Evolutionary conservation across 2,113 vertebrate genomes (phyloP).

Genomic region (Odocoileus virginianus): DNA sequence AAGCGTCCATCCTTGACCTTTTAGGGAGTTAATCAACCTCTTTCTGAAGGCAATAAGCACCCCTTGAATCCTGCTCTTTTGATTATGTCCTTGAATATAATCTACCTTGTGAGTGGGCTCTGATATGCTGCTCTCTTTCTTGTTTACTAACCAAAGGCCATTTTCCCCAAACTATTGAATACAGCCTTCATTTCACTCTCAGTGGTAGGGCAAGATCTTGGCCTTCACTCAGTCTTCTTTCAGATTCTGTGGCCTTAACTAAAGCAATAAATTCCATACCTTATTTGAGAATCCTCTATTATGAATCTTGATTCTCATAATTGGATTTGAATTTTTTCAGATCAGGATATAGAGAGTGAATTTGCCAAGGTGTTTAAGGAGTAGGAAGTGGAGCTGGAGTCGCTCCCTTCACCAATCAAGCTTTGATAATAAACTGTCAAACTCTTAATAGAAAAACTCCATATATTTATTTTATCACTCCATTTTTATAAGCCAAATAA

Average conservation of each 20-base stretch:
- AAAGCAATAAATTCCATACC: not conserved
- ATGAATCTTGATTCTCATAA: not conserved
- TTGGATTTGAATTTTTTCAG: not conserved
- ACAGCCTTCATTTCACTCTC: not conserved
- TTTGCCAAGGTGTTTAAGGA: not conserved
- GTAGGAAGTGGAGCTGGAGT: not conserved
- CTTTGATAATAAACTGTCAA: not conserved
- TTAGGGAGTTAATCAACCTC: not conserved
- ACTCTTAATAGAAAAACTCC: not conserved
- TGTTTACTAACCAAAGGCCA: not conserved
- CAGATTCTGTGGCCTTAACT: not conserved
- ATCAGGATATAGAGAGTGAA: not conserved
- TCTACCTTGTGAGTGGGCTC: not conserved
- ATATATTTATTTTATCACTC: not conserved
- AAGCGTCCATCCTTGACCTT: not conserved
- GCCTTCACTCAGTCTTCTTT: not conserved
- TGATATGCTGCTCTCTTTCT: not conserved
- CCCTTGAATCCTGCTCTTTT: not conserved
- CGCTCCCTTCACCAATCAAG: not conserved
- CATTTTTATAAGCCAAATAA: not conserved
- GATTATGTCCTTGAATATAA: not conserved
- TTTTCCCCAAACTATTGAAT: not conserved
- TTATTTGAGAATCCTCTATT: not conserved
- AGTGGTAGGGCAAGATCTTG: not conserved
- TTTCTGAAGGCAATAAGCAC: not conserved